phyloP scores from a whole-genome alignment of 2,113 vertebrate genomes.

The Chinchilla lanigera region DNA sequence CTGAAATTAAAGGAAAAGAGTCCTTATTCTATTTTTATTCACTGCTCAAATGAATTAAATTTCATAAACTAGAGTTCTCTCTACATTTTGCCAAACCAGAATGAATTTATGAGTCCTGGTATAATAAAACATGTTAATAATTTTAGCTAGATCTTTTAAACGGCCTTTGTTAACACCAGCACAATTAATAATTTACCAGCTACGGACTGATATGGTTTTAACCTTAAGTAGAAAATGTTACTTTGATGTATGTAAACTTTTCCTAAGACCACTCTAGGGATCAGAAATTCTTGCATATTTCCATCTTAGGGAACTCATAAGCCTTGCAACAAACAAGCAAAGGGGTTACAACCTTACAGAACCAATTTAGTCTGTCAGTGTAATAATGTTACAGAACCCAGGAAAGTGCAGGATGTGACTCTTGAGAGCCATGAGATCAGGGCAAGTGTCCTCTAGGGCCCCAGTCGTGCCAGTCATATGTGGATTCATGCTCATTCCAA shows the following conservation, averaged over 20 bases:
- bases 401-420: neutral
- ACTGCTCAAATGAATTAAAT: constrained; percentile 51
- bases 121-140: constrained; percentile 24
- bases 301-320: neutral
- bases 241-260: neutral
- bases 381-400: neutral
- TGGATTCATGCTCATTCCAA: neutral
- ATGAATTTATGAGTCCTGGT: constrained; percentile 24
- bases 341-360: neutral
- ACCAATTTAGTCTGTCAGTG: neutral
- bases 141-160: constrained; percentile 35
- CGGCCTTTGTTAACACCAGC: neutral
- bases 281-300: neutral
- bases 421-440: neutral
- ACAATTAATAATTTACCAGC: constrained; percentile 7
- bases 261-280: neutral
- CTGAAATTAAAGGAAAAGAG: constrained; percentile 1
- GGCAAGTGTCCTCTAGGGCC: neutral
- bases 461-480: neutral
- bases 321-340: neutral
- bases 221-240: constrained; percentile 46
- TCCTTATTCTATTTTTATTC: neutral
- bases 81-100: neutral
- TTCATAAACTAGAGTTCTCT: constrained; percentile 11
- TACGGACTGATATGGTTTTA: neutral